Percentiles rank a stretch among this genome's conserved stretches.
Evolutionary conservation across 2,113 vertebrate genomes (phyloP).

Genomic region (Gavia stellata): DNA sequence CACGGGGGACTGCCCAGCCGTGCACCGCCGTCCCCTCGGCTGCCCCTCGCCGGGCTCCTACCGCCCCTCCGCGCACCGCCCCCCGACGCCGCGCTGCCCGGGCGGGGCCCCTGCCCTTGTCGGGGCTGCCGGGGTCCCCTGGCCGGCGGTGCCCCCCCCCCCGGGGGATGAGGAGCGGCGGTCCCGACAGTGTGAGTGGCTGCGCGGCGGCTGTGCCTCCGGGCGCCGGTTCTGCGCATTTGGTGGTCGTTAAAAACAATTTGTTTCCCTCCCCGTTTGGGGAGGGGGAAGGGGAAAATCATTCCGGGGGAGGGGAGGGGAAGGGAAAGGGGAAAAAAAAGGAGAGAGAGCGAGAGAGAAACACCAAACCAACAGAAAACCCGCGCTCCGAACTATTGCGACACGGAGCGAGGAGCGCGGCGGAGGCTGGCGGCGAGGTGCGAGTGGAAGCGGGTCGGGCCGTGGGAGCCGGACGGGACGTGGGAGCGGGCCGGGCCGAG

Average conservation of each 20-base stretch:
- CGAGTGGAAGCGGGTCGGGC: not conserved
- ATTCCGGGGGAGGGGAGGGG: not conserved
- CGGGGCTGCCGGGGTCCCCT: not conserved
- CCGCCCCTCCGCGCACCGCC: not conserved
- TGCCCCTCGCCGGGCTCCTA: not conserved
- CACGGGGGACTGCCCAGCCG: not conserved
- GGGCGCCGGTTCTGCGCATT: not conserved
- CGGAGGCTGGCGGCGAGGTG: constrained; percentile 17
- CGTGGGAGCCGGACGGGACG: not conserved
- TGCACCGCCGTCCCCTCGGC: not conserved
- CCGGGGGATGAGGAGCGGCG: not conserved
- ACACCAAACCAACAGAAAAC: not conserved
- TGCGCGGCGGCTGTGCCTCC: not conserved
- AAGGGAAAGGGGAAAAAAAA: not conserved
- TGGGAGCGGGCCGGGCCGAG: not conserved
- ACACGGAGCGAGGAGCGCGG: not conserved
- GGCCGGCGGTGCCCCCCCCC: no score
- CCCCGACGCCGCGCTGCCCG: not conserved
- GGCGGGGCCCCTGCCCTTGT: not conserved
- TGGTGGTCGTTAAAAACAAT: constrained; percentile 47
- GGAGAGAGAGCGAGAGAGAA: not conserved
- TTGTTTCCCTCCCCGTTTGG: constrained; percentile 22
- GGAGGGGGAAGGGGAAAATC: constrained; percentile 14
- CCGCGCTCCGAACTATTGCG: not conserved
- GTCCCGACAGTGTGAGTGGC: not conserved